A percentile compares a stretch with the other conserved stretches of the same genome.
Evolutionary conservation across 2,113 vertebrate genomes (phyloP).

Genomic region (Rhabdomys dilectus): DNA sequence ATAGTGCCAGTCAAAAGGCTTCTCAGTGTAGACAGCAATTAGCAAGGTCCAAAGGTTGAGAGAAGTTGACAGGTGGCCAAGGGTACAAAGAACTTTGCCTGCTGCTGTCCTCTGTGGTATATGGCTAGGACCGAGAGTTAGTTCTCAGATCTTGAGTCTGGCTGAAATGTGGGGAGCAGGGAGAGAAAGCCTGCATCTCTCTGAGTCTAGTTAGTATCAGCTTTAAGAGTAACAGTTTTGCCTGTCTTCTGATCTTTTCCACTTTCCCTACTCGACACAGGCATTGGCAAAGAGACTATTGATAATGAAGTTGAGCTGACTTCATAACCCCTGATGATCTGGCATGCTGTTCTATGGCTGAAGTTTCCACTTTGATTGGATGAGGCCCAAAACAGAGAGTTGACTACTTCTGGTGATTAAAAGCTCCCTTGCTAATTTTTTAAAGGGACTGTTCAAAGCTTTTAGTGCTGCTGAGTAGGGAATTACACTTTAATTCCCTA

Average conservation of each 20-base stretch:
- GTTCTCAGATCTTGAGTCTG: not conserved
- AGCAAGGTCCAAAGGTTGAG: not conserved
- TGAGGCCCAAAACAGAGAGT: slow-evolving; percentile 73
- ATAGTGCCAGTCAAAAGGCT: not conserved
- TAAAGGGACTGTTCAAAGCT: slow-evolving; percentile 79
- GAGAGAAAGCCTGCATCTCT: not conserved
- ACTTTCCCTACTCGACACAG: slow-evolving; percentile 24
- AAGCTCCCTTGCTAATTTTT: slow-evolving; percentile 80
- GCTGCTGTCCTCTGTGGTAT: not conserved
- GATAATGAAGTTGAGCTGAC: slow-evolving; percentile 70
- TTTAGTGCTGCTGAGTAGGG: slow-evolving; percentile 71
- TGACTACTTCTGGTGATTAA: slow-evolving; percentile 81
- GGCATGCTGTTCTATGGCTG: slow-evolving; percentile 51
- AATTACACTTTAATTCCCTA: slow-evolving; percentile 69
- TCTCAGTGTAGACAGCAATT: not conserved
- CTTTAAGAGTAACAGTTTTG: not conserved
- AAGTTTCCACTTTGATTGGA: slow-evolving; percentile 76
- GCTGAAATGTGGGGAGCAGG: not conserved
- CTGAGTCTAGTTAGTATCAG: not conserved
- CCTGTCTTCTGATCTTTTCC: slow-evolving; percentile 57
- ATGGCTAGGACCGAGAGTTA: not conserved
- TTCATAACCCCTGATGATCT: slow-evolving; percentile 61
- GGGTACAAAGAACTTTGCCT: not conserved
- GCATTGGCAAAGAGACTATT: slow-evolving; percentile 43
- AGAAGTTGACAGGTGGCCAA: not conserved